phyloP scores from a whole-genome alignment of 1,140 invertebrate species.

The Ladona fulva region DNA sequence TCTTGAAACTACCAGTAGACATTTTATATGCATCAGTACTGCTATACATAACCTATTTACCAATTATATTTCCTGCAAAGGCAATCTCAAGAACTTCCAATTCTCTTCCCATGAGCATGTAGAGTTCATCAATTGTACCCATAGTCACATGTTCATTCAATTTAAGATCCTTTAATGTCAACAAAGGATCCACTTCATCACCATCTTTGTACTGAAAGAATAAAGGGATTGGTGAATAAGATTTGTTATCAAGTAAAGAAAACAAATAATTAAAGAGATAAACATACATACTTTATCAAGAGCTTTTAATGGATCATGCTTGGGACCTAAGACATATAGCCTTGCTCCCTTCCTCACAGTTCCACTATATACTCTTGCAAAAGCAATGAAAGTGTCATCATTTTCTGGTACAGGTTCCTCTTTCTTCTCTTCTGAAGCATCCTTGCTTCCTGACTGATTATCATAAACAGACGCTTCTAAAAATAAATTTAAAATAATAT shows the following conservation, averaged over 20 bases:
- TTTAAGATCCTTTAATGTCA: slow-evolving; percentile 56
- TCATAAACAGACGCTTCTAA: too few species aligned
- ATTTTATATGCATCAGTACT: too few species aligned
- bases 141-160: slow-evolving; percentile 52
- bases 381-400: slow-evolving; percentile 76
- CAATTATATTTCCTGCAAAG: slow-evolving; percentile 82
- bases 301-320: slow-evolving; percentile 66
- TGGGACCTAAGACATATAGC: slow-evolving; percentile 78
- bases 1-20: too few species aligned
- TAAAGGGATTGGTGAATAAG: background rate
- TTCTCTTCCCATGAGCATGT: slow-evolving; percentile 90
- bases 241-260: background rate
- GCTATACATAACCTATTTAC: too few species aligned
- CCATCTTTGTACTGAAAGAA: slow-evolving; percentile 28
- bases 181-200: slow-evolving; percentile 40
- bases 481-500: too few species aligned
- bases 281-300: slow-evolving; percentile 36
- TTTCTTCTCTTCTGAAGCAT: slow-evolving; percentile 14
- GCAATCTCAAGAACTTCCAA: slow-evolving; percentile 69
- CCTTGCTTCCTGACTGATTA: too few species aligned
- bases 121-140: slow-evolving; percentile 60
- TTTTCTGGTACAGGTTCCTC: slow-evolving; percentile 31
- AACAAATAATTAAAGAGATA: slow-evolving; percentile 17
- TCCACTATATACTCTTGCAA: slow-evolving; percentile 90
- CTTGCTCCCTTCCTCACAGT: slow-evolving; percentile 65